These are phyloP conservation scores for Arenaria interpres DNA, from an alignment of 2,113 vertebrate genomes.

Conservation along the genomic window DNA sequence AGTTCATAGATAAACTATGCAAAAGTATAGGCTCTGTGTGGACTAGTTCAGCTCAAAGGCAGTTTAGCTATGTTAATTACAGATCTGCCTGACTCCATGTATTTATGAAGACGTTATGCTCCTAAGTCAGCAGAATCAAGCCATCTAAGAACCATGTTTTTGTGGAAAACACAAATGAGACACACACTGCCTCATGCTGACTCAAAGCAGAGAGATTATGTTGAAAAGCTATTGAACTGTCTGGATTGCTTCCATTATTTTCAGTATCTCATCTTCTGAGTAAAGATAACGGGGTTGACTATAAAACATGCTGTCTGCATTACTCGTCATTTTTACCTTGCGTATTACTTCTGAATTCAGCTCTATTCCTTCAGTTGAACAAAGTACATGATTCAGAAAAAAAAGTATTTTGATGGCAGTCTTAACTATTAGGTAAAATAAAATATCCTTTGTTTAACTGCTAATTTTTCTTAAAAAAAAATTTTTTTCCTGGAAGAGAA, in stretches of 20 bases:
- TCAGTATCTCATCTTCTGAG: neutral
- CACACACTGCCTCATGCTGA: neutral
- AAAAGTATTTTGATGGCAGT: neutral
- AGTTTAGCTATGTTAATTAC: neutral
- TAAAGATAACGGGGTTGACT: neutral
- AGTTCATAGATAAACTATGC: neutral
- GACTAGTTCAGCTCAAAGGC: neutral
- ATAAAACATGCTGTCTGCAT: neutral
- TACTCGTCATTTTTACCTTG: neutral
- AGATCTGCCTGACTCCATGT: neutral
- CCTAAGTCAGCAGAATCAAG: neutral
- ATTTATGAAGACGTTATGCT: neutral
- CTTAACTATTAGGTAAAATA: neutral
- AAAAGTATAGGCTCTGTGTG: neutral
- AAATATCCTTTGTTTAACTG: neutral
- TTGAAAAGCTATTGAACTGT: neutral
- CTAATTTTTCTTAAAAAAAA: neutral
- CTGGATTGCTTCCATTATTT: neutral
- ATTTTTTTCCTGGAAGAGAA: neutral
- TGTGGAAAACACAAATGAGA: neutral
- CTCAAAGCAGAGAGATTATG: neutral
- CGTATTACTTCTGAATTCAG: neutral
- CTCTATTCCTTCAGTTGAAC: rapidly evolving
- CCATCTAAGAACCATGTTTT: neutral
- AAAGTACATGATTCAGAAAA: neutral